Conservation (phyloP, 2,797 vertebrate species). For the Kryptolebias ocellatus region DNA sequence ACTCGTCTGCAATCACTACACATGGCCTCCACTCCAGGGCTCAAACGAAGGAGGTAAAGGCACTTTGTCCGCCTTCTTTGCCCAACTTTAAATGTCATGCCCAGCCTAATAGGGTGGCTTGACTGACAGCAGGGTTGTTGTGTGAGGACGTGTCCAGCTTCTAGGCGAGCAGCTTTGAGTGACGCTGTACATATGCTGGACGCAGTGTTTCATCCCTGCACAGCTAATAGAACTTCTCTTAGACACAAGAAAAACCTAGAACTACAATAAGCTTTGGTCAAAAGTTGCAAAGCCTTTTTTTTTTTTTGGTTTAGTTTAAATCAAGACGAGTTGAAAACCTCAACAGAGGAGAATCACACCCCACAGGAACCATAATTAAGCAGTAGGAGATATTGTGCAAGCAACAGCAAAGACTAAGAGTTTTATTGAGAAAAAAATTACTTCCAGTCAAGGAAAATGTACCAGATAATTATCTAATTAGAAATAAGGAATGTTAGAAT, state of each 20-base stretch:
- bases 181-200: constrained; percentile 56
- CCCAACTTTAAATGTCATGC: constrained; percentile 82
- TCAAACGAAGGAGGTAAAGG: constrained; percentile 73
- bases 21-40: constrained; percentile 73
- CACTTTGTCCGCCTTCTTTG: constrained; percentile 72
- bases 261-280: constrained; percentile 18
- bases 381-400: background rate
- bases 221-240: background rate
- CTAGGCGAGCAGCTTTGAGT: constrained; percentile 65
- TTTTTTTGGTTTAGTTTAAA: background rate
- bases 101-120: constrained; percentile 67
- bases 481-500: background rate
- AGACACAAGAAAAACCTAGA: constrained; percentile 12
- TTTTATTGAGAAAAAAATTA: background rate
- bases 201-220: constrained; percentile 23
- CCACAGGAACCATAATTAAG: background rate
- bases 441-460: too few species aligned
- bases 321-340: background rate
- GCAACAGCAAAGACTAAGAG: background rate
- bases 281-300: background rate
- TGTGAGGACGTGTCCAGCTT: constrained; percentile 74
- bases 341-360: background rate
- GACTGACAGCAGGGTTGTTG: constrained; percentile 75
- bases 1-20: constrained; percentile 52
- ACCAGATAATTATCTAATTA: background rate